Base-by-base conservation (phyloP, 2,888 invertebrate genomes). In the Julus scandinavius region DNA sequence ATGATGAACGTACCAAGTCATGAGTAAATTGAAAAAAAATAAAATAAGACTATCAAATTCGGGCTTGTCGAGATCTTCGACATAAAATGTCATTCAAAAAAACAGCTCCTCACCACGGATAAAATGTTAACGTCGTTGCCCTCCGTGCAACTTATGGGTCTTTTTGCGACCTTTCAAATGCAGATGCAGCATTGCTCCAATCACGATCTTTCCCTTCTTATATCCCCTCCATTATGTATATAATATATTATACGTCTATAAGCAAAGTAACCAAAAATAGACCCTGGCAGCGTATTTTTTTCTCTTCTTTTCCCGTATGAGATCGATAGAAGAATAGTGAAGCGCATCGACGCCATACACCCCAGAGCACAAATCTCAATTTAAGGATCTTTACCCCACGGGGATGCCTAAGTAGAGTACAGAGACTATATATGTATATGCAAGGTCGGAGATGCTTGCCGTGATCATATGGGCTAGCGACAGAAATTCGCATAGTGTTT, bases 131-230 rank as follows among this genome's bases (percentile, higher is more conserved):
- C 54, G 5, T 4, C 7, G 5, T 54, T 54, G 54, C 11, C 6
- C 54, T 15, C 54, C 9, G 9, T 15, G 58, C 54, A 54, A 58
- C 58, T 58, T 58, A 58, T 58, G 58, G 58, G 58, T 58, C 58
- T 58, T 58, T 17, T 1, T n/a, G 58, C n/a, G n/a, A 58, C 58
- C 58, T 58, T 58, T 58, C 58, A 58, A 58, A 58, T 58, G 58
- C 58, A 58, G 58, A 58, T 58, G n/a, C n/a, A n/a, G 58, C 17
- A 17, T 1, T 0, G 58, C 58, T 58, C 58, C 58, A 58, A 58
- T 58, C 58, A 58, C 58, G 58, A 58, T 58, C 58, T 58, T 58
- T n/a, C 58, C 58, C n/a, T n/a, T 58, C 58, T 58, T 58, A n/a
- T n/a, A 58, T 58, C 58, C 58, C 58, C 58, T n/a, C 58, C 58